phyloP scores from a whole-genome alignment of 2,113 vertebrate species.

The Pampusana beccarii region DNA sequence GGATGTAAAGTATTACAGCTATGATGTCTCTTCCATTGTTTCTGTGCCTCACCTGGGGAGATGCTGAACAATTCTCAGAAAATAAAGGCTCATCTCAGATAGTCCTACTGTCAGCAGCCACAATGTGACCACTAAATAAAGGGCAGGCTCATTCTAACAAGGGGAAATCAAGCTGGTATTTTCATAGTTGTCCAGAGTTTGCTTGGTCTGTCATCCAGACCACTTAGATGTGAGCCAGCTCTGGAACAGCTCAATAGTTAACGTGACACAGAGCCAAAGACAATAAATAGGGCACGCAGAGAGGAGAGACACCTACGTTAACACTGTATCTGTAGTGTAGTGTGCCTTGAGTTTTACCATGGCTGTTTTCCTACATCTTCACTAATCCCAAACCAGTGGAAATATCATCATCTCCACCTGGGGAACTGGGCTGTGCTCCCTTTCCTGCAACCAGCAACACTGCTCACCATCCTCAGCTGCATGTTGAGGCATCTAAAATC shows the following conservation, averaged over 20 bases:
- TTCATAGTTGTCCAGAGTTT: not conserved
- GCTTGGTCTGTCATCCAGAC: not conserved
- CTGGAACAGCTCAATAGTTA: not conserved
- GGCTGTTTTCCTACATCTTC: not conserved
- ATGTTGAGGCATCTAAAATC: accelerated
- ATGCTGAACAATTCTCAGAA: not conserved
- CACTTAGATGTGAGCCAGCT: not conserved
- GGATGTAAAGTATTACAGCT: not conserved
- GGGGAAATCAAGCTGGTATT: not conserved
- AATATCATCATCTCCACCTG: not conserved
- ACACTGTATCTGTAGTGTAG: not conserved
- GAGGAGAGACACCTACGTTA: not conserved
- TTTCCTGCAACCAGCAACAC: not conserved
- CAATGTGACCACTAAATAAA: not conserved
- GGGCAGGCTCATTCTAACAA: not conserved
- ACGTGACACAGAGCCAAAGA: not conserved
- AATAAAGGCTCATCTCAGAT: not conserved
- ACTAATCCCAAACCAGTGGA: not conserved
- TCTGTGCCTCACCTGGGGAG: not conserved
- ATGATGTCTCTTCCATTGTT: not conserved
- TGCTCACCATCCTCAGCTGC: not conserved
- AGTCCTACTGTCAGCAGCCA: not conserved
- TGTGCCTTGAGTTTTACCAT: not conserved
- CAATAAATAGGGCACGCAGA: not conserved
- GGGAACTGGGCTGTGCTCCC: too few species aligned